Evolutionary conservation across 2,797 vertebrate genomes (phyloP), one percentile per base, ranked within the genome.

Genomic region (Gymnothorax javanicus): DNA sequence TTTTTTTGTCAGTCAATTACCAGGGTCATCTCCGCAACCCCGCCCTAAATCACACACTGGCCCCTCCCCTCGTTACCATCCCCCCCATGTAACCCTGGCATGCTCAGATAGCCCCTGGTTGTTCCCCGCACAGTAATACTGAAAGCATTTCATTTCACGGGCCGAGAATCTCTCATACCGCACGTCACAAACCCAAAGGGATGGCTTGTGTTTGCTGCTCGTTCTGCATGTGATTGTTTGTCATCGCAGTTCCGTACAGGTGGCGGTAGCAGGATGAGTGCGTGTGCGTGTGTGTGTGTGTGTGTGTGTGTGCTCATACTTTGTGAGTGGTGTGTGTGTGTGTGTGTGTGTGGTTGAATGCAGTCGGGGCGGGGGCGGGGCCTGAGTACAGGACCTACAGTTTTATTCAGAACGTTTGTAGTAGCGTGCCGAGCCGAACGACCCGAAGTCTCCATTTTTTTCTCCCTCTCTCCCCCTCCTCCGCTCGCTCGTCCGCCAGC

Each of bases 351-450:
- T 87, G 84, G 84, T 33, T n/a, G n/a, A 54, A 23, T 25, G 57
- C n/a, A 5, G 23, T n/a, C 64, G 79, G 8, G 43, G 27, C 69
- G 75, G 88, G 82, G 88, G 90, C 86, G 84, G 64, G 69, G 67
- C 15, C 20, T 89, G 75, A 43, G 43, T 33, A 85, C 91, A 90
- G 92, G 90, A 93, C 91, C 92, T 93, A 89, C 87, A 85, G 89
- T 88, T 91, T 91, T 87, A 88, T 93, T 94, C n/a, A n/a, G n/a
- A 15, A 1, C 13, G 52, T 57, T 57, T 60, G 54, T 17, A 64
- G 13, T 73, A 15, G 60, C 7, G 4, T 20, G 50, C 33, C n/a
- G 33, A 84, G 25, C 23, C 59, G n/a, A 85, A 71, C 25, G 25
- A 83, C 56, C 54, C 57, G 75, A 25, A 73, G 79, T 59, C 79